phyloP scores from a whole-genome alignment of 2,113 vertebrate species.

The Oenanthe oenanthe region DNA sequence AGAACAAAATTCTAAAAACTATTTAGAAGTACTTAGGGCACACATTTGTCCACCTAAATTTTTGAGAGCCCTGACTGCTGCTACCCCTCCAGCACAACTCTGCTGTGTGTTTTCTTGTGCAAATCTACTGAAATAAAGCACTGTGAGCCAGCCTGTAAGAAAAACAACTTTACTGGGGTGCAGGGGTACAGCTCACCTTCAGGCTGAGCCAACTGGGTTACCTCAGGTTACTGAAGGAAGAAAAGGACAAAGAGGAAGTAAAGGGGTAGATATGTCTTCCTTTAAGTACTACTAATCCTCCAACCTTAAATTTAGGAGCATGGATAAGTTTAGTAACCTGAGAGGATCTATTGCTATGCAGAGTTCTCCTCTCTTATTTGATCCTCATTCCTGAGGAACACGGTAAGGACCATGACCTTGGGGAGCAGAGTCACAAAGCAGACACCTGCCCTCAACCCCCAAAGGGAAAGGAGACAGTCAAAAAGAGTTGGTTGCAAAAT shows the following conservation, averaged over 20 bases:
- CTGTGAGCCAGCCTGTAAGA: not conserved
- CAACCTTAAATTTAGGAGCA: constrained; percentile 41
- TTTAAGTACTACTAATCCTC: constrained; percentile 53
- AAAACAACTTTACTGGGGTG: fast-evolving
- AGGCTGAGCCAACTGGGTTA: not conserved
- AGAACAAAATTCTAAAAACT: not conserved
- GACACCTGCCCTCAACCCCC: not conserved
- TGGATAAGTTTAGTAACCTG: not conserved
- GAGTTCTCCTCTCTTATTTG: not conserved
- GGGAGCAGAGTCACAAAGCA: not conserved
- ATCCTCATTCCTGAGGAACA: not conserved
- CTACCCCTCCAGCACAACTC: not conserved
- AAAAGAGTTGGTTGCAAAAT: not conserved
- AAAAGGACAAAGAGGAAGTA: constrained; percentile 45
- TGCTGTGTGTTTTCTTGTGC: not conserved
- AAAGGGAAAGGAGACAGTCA: not conserved
- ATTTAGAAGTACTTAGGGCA: not conserved
- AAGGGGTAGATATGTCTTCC: not conserved
- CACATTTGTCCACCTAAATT: not conserved
- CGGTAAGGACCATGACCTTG: fast-evolving
- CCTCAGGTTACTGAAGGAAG: not conserved
- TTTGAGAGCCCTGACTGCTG: not conserved
- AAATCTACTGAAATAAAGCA: not conserved
- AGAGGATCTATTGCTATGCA: not conserved
- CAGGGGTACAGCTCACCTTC: not conserved